Evolutionary conservation across 1,140 invertebrate genomes (phyloP), one percentile per base, ranked within the genome.

Genomic region (Drosophila athabasca): DNA sequence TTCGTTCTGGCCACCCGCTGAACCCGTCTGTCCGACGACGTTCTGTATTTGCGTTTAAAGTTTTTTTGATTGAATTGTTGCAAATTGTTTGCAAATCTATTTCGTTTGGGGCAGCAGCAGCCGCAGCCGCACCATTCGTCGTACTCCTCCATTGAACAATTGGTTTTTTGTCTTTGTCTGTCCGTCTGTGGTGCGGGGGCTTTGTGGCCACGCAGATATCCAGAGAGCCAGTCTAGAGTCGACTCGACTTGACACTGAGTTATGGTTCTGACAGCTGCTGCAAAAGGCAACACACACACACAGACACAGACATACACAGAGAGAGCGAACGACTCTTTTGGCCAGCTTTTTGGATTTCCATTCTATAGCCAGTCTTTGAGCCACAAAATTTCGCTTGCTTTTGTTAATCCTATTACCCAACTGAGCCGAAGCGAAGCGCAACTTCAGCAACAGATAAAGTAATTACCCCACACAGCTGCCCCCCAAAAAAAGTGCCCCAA

Each of bases 41-140:
- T 72, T 80, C 58, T 85, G 82, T 83, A 88, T 88, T 88, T 88
- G 83, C 76, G 83, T 88, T 88, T 88, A 88, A 88, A 88, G 83
- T 88, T 88, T 87, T 69, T 88, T 88, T 88, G 83, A 88, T 88
- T 88, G 83, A 88, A 88, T 88, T 88, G 83, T 88, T 88, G 83
- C 83, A 88, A 88, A 88, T 88, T 88, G 83, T 88, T 88, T 88
- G 83, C 83, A 88, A 88, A 88, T 88, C 83, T 88, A 88, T 88
- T 88, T 88, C 72, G 66, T 58, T 72, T 69, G 35, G 29, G 52
- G 43, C 53, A 7, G 29, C 29, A 8, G 7, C 29, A 31, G 29
- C 29, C 8, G 29, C 29, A 31, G 29, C 31, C 8, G 8, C 31
- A 31, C 31, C 8, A 31, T 26, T 71, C 31, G 48, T 53, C 31